Conservation (phyloP, 92 coral and sea anemone species). For the Parazoanthus darwini region DNA sequence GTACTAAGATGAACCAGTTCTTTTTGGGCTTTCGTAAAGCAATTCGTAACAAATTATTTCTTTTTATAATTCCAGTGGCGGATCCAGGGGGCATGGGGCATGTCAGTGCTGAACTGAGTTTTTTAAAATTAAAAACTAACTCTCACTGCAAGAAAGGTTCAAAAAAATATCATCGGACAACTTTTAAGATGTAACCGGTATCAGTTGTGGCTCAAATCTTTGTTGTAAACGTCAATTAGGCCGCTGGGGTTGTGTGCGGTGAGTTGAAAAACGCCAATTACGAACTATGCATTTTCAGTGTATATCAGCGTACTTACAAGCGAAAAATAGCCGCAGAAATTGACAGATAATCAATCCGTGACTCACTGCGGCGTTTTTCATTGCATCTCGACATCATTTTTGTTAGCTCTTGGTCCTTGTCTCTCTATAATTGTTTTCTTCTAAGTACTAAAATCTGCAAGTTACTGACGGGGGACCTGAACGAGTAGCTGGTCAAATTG, state of each 20-base stretch:
- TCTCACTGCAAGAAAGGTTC: neutral
- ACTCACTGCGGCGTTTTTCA: neutral
- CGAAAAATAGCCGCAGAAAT: slow-evolving; percentile 7
- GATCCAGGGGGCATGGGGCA: neutral
- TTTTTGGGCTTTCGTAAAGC: too few relatives aligned
- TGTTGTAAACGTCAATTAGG: slow-evolving; percentile 12
- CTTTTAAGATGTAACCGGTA: neutral
- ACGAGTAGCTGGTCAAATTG: too few relatives aligned
- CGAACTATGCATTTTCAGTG: slow-evolving; percentile 12
- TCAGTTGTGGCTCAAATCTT: slow-evolving; percentile 13
- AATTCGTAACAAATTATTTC: too few relatives aligned
- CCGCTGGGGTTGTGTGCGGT: neutral
- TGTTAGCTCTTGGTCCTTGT: slow-evolving; percentile 14
- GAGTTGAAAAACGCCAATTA: neutral
- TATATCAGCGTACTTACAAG: slow-evolving; percentile 5
- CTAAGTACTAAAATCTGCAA: too few relatives aligned
- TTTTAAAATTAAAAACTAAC: neutral
- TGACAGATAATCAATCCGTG: neutral
- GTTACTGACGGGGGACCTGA: too few relatives aligned
- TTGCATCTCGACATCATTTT: slow-evolving; percentile 7
- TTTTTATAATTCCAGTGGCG: too few relatives aligned
- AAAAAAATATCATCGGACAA: neutral
- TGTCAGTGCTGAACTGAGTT: slow-evolving; percentile 9
- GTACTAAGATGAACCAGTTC: too few relatives aligned
- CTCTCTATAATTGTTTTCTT: neutral